These are phyloP conservation scores for Lamellibrachia columna DNA, from an alignment of 2,888 invertebrate species.

Conservation along the genomic window DNA sequence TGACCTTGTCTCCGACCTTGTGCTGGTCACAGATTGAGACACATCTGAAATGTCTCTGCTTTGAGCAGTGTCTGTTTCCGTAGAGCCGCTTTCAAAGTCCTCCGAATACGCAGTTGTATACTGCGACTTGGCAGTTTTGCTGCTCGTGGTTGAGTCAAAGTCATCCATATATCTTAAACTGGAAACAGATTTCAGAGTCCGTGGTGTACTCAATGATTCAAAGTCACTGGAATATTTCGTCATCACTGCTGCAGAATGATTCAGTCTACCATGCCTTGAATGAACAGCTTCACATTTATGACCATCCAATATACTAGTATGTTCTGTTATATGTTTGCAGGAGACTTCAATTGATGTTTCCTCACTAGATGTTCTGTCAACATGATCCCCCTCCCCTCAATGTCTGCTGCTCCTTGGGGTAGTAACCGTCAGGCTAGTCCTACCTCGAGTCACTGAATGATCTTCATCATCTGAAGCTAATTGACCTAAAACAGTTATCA, in stretches of 20 bases:
- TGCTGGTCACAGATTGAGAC: neutral
- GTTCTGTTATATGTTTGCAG: neutral
- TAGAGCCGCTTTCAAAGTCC: neutral
- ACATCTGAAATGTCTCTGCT: neutral
- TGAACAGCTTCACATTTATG: neutral
- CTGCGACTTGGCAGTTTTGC: neutral
- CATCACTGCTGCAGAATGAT: neutral
- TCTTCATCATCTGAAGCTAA: neutral
- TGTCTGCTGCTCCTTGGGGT: neutral
- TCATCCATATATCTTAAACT: neutral
- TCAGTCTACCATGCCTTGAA: neutral
- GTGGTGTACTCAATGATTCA: neutral
- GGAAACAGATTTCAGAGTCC: neutral
- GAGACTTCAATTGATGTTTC: neutral
- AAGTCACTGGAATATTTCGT: neutral
- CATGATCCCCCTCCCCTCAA: neutral
- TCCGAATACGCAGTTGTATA: neutral
- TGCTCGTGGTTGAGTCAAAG: neutral
- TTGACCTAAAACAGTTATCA: too few relatives aligned
- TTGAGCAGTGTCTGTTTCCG: neutral
- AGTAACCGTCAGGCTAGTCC: neutral
- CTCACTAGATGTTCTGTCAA: neutral
- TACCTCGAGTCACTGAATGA: neutral
- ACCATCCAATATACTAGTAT: neutral
- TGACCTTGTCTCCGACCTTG: neutral